phyloP scores from a whole-genome alignment of 2,113 vertebrate genomes.

The Antechinus stuartii region DNA sequence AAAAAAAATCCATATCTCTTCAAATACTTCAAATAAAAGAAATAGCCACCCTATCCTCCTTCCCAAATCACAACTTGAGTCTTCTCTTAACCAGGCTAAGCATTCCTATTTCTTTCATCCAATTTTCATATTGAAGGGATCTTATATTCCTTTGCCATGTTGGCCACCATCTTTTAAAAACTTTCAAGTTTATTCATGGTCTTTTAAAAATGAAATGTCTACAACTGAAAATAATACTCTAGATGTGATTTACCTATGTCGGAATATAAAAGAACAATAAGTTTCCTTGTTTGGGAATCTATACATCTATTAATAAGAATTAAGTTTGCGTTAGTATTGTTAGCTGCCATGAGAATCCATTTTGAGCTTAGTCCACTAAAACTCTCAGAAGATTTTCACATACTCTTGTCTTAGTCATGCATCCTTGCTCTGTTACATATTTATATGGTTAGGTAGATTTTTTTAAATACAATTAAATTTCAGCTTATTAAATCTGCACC shows the following conservation, averaged over 20 bases:
- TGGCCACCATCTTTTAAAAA: not conserved
- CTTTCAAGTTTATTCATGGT: not conserved
- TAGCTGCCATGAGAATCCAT: not conserved
- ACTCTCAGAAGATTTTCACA: not conserved
- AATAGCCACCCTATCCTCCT: not conserved
- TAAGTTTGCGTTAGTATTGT: not conserved
- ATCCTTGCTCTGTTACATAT: not conserved
- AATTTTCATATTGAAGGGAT: too few relatives aligned
- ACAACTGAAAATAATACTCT: not conserved
- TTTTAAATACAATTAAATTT: not conserved
- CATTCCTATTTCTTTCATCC: not conserved
- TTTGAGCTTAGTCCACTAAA: not conserved
- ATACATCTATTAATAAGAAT: not conserved
- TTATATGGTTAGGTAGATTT: not conserved
- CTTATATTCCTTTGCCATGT: not conserved
- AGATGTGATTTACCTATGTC: not conserved
- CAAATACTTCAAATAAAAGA: not conserved
- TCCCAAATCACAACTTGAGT: not conserved
- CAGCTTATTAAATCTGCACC: not conserved
- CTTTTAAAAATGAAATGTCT: not conserved
- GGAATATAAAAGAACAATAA: not conserved
- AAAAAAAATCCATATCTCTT: not conserved
- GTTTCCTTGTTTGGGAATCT: not conserved
- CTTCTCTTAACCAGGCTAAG: not conserved
- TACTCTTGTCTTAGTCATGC: not conserved